Evolutionary conservation across 2,888 invertebrate species (phyloP).

Genomic region (Pheosia tremula): DNA sequence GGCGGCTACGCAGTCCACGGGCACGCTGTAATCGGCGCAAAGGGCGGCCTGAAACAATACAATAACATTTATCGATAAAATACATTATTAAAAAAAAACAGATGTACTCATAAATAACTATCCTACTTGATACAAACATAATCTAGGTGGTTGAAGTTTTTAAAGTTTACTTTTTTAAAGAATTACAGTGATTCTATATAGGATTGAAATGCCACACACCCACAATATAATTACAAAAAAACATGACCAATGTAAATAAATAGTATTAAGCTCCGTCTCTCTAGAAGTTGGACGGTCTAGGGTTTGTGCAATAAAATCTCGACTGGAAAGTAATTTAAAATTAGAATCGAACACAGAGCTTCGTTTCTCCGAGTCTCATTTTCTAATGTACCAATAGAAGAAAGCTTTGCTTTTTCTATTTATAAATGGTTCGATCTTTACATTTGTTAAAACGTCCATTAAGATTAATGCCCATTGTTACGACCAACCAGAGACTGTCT

Average conservation of each 20-base stretch:
- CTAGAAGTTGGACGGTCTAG: too few relatives aligned
- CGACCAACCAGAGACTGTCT: slow-evolving; percentile 29
- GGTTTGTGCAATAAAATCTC: background rate
- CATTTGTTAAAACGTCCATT: slow-evolving; percentile 35
- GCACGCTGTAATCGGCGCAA: slow-evolving; percentile 94
- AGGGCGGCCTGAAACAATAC: slow-evolving; percentile 88
- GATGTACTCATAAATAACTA: too few relatives aligned
- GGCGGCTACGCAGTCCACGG: slow-evolving; percentile 91
- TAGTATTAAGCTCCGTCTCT: too few relatives aligned
- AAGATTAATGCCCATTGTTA: slow-evolving; percentile 33
- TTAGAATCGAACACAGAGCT: slow-evolving; percentile 1
- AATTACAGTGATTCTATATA: too few relatives aligned
- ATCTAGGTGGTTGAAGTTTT: too few relatives aligned
- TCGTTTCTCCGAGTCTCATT: background rate
- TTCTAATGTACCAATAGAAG: slow-evolving; percentile 10
- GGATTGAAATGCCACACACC: too few relatives aligned
- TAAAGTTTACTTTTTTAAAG: too few relatives aligned
- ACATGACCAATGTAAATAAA: too few relatives aligned
- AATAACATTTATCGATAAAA: too few relatives aligned
- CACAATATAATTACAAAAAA: too few relatives aligned
- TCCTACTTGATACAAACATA: too few relatives aligned
- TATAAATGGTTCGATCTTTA: slow-evolving; percentile 19
- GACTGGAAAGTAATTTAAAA: slow-evolving; percentile 6
- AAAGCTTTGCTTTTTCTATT: slow-evolving; percentile 21
- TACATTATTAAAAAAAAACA: too few relatives aligned